These are phyloP conservation scores for Drymonia ruficornis DNA, from an alignment of 2,888 invertebrate genomes.

Conservation along the genomic window DNA sequence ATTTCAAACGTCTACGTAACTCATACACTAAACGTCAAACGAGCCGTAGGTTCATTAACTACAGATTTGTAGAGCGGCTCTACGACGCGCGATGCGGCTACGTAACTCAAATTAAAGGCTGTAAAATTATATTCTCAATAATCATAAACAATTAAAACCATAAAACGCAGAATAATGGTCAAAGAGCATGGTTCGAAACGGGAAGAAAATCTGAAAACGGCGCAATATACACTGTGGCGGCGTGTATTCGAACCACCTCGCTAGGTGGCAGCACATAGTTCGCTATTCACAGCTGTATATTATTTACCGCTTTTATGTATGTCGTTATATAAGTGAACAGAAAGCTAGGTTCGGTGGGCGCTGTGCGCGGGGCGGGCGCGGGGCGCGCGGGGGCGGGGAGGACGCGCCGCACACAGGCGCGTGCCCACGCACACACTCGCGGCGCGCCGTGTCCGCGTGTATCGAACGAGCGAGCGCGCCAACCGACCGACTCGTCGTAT, in stretches of 20 bases:
- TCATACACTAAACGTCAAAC: constrained; percentile 27
- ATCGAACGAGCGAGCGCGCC: constrained; percentile 80
- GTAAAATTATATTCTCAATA: constrained; percentile 9
- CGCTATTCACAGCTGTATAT: constrained; percentile 79
- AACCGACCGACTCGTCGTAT: constrained; percentile 85
- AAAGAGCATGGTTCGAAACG: constrained; percentile 55
- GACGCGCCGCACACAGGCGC: constrained; percentile 42
- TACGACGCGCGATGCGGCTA: neutral
- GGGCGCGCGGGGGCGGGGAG: constrained; percentile 36
- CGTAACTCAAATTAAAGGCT: constrained; percentile 5
- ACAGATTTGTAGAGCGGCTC: constrained; percentile 10
- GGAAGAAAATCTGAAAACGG: constrained; percentile 69
- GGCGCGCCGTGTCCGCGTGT: constrained; percentile 64
- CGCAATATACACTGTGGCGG: constrained; percentile 60
- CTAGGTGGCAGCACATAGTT: constrained; percentile 83
- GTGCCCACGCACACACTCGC: constrained; percentile 54
- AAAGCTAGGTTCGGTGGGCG: constrained; percentile 74
- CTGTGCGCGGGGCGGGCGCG: constrained; percentile 34
- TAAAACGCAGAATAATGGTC: constrained; percentile 46
- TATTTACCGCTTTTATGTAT: constrained; percentile 78
- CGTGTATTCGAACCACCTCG: constrained; percentile 62
- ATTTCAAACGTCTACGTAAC: constrained; percentile 30
- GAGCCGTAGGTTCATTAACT: constrained; percentile 14
- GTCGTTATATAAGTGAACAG: constrained; percentile 84
- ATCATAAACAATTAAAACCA: constrained; percentile 31